Conservation (phyloP, 2,113 vertebrate genomes). For the Plecotus auritus region DNA sequence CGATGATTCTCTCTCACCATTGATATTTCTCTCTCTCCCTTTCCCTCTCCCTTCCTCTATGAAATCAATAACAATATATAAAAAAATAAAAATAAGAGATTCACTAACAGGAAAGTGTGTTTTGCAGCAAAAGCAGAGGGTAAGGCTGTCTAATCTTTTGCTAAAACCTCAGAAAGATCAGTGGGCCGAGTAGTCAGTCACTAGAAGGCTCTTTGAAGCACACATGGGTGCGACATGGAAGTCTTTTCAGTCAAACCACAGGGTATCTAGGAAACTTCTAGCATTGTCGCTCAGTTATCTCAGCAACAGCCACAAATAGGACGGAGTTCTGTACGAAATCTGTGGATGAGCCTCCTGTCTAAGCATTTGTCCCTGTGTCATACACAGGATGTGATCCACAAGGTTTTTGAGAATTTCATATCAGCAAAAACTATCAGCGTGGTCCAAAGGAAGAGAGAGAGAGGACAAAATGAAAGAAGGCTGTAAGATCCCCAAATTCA, state of each 20-base stretch:
- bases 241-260: background rate
- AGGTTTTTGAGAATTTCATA: background rate
- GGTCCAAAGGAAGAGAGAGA: background rate
- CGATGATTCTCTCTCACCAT: too few species aligned
- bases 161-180: background rate
- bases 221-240: too few species aligned
- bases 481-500: background rate
- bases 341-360: background rate
- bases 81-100: background rate
- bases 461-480: background rate
- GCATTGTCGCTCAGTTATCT: rapidly evolving
- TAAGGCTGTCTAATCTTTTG: rapidly evolving
- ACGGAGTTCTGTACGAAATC: rapidly evolving
- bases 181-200: rapidly evolving
- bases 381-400: rapidly evolving
- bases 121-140: background rate
- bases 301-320: rapidly evolving
- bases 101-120: background rate
- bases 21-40: too few species aligned
- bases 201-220: background rate
- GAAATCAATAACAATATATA: too few species aligned
- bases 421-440: background rate
- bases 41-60: too few species aligned
- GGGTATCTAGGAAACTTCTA: rapidly evolving
- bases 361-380: rapidly evolving